Evolutionary conservation across 2,797 vertebrate genomes (phyloP), one percentile per base, ranked within the genome.

Genomic region (Aselliscus stoliczkanus): DNA sequence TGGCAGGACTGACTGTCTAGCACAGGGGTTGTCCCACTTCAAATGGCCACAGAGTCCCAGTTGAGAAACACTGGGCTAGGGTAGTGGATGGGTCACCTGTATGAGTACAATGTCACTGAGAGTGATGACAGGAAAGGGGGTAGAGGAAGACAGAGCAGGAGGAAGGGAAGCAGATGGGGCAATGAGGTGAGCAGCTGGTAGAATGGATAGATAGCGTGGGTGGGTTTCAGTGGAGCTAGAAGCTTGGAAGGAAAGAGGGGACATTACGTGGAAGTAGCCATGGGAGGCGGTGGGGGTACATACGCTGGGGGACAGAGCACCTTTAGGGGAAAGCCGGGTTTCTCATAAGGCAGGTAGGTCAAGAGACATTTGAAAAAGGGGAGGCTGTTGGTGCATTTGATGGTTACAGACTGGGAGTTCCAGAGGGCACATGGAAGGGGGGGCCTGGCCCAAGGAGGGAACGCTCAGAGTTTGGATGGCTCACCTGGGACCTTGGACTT

Each of bases 351-450:
- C 64, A 72, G 62, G 79, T 52, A 62, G 23, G 44, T 10, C 37
- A 80, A 70, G n/a, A 39, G 23, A 34, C n/a, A 29, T 12, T 31
- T 18, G 7, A 37, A 42, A 88, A 60, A 50, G 31, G 23, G 58
- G 37, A 18, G 65, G 13, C 52, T 29, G 0, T 5, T 18, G 14
- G 31, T 37, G 37, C 18, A 39, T 47, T 42, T 81, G 56, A 44
- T 60, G n/a, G 60, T 21, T 21, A 10, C 37, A 47, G 27, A 23
- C 8, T n/a, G 67, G 37, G 69, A 27, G 25, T 5, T 21, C 65
- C 15, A 5, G 47, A 15, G 15, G 44, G 34, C 13, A 11, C 17
- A 0, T 0, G 2, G 17, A 62, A 42, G 23, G 54, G 1, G 47
- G 5, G 27, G 18, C 7, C 60, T 4, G 23, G 65, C 7, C 27